Percentiles rank a stretch among this genome's conserved stretches.
These are phyloP conservation scores for Pipa parva DNA, from an alignment of 2,113 vertebrate genomes.

Conservation along the genomic window DNA sequence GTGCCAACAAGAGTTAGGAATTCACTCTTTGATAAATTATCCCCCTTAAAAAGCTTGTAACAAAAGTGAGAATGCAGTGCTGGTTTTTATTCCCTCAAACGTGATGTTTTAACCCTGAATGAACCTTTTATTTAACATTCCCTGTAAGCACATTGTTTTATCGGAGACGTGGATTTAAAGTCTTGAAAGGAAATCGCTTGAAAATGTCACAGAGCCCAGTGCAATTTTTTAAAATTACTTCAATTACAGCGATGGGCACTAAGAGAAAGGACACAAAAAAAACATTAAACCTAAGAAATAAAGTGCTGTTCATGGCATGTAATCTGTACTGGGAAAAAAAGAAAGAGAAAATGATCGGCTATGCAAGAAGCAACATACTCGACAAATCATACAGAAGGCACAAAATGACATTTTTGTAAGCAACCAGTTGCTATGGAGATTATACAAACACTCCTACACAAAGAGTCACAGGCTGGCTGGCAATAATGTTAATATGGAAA, in stretches of 20 bases:
- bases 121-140: neutral
- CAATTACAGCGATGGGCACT: slow-evolving; percentile 17
- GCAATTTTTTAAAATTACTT: slow-evolving; percentile 20
- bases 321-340: slow-evolving; percentile 24
- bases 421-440: slow-evolving; percentile 63
- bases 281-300: slow-evolving; percentile 6
- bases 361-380: slow-evolving; percentile 45
- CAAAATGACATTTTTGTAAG: slow-evolving; percentile 51
- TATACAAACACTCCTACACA: slow-evolving; percentile 65
- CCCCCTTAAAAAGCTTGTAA: neutral
- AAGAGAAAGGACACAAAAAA: slow-evolving; percentile 11
- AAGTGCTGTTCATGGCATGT: slow-evolving; percentile 2
- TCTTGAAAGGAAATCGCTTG: slow-evolving; percentile 17
- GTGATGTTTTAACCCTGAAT: slow-evolving; percentile 9
- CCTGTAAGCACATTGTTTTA: slow-evolving; percentile 14
- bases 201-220: slow-evolving; percentile 27
- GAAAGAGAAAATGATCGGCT: neutral
- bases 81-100: too few species aligned
- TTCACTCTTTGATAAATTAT: too few species aligned
- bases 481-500: slow-evolving; percentile 51
- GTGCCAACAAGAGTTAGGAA: too few species aligned
- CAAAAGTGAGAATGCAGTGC: slow-evolving; percentile 9
- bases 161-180: slow-evolving; percentile 14
- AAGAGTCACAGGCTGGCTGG: slow-evolving; percentile 51
- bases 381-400: slow-evolving; percentile 46